Conservation (phyloP, 2,797 vertebrate species). For the Capromys pilorides region DNA sequence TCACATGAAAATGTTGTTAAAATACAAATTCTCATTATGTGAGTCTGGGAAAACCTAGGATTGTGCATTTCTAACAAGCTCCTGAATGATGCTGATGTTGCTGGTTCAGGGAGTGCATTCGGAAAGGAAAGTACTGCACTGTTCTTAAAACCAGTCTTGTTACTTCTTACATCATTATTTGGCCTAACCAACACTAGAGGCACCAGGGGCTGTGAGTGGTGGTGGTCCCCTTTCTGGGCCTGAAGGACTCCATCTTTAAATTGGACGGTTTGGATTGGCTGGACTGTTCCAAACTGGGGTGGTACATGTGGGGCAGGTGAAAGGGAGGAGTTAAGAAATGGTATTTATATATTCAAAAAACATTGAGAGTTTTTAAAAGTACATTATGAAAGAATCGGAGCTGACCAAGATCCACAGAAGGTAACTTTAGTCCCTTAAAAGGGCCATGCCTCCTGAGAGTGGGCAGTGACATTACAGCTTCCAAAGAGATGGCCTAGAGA, state of each 20-base stretch:
- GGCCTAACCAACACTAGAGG: not conserved
- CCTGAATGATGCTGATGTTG: not conserved
- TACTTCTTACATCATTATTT: not conserved
- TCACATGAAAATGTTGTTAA: not conserved
- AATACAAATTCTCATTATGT: not conserved
- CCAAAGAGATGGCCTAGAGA: not conserved
- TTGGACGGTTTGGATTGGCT: not conserved
- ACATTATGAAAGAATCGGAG: not conserved
- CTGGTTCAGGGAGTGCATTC: not conserved
- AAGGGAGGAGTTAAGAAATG: not conserved
- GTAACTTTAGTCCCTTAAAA: conserved; percentile 36
- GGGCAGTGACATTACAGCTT: not conserved
- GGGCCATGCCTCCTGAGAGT: not conserved
- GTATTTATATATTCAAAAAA: conserved; percentile 60
- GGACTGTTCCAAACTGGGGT: not conserved
- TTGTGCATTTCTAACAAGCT: conserved; percentile 16
- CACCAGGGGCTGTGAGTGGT: not conserved
- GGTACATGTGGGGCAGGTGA: not conserved
- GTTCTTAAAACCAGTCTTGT: conserved; percentile 3
- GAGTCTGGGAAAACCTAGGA: not conserved
- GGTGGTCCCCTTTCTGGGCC: not conserved
- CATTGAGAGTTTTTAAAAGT: not conserved
- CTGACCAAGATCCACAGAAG: conserved; percentile 12
- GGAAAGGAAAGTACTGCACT: conserved; percentile 1
- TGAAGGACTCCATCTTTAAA: conserved; percentile 57